Evolutionary conservation across 64 coral and sea anemone species (phyloP), one percentile per base, ranked within the genome.

Genomic region (Trachythela sp.): DNA sequence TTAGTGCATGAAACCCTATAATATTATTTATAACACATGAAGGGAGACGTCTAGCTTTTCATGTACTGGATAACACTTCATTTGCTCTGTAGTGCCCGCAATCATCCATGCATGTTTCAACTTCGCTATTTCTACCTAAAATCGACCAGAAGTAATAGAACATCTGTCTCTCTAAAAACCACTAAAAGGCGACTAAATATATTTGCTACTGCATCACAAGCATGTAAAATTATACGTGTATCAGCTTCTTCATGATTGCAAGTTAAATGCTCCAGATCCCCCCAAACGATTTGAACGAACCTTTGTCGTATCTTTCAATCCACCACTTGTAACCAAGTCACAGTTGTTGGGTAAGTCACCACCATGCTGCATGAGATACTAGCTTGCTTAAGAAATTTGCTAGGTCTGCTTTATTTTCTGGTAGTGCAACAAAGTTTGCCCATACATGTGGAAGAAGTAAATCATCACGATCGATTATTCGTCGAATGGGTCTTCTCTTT

Each of bases 321-420:
- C 68, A 72, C 68, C 68, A 29, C 68, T 72, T 72, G 68, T 72
- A 35, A 1, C 33, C 3, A 72, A 9, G 10, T 72, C 68, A 72
- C 68, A 72, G 26, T 72, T 27, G 0, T 14, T 14, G 17, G 29
- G 11, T 20, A 52, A 20, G n/a, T n/a, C 68, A 72, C 29, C 17
- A 27, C 68, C 68, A 72, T 72, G 68, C 29, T 26, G 68, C n/a
- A 72, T 72, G 68, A 72, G 68, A 35, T 72, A 72, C n/a, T n/a
- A n/a, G n/a, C 29, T 72, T 26, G 29, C 68, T 72, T 26, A 72
- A 72, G 68, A 72, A 72, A 35, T 72, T 72, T 14, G 68, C 68
- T 10, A 72, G n/a, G n/a, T n/a, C n/a, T n/a, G n/a, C n/a, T n/a
- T n/a, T n/a, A n/a, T n/a, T n/a, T n/a, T n/a, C n/a, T 0, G n/a